A percentile compares a stretch with the other conserved stretches of the same genome.
phyloP scores from a whole-genome alignment of 2,888 invertebrate species.

The Chrysolina haemoptera region DNA sequence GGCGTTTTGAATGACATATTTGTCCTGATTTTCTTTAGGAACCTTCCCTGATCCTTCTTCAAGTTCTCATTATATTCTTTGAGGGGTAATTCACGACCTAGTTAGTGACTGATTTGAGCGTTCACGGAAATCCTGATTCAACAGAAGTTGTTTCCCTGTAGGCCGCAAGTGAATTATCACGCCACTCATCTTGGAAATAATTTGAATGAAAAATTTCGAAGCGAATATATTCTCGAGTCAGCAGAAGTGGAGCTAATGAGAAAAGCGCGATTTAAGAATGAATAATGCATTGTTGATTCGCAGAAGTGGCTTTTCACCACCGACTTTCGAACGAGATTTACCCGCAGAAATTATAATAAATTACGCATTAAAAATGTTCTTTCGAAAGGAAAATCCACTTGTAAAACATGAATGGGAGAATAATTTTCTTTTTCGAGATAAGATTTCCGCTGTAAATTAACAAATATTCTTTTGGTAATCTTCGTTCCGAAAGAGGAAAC shows the following conservation, averaged over 20 bases:
- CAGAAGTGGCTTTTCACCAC: conserved; percentile 47
- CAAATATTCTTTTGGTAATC: not conserved
- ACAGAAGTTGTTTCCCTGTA: not conserved
- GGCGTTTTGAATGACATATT: no score
- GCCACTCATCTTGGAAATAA: conserved; percentile 21
- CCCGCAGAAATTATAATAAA: conserved; percentile 57
- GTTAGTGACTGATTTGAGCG: no score
- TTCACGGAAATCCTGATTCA: not conserved
- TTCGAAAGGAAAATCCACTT: conserved; percentile 44
- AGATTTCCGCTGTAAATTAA: conserved; percentile 15
- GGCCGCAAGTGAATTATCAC: not conserved
- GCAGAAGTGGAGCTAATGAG: conserved; percentile 46
- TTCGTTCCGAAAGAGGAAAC: not conserved
- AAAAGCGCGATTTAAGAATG: conserved; percentile 55
- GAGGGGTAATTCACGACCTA: no score
- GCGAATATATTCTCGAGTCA: conserved; percentile 40
- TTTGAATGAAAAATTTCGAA: conserved; percentile 26
- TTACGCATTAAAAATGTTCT: conserved; percentile 54
- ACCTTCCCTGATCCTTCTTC: no score
- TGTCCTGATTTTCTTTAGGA: no score
- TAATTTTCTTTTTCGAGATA: conserved; percentile 19
- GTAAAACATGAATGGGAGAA: conserved; percentile 39
- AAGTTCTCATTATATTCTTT: no score
- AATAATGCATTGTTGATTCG: conserved; percentile 63
- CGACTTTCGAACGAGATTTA: conserved; percentile 52